Evolutionary conservation across 1,140 invertebrate species (phyloP), one percentile per base, ranked within the genome.

Genomic region (Leguminivora glycinivorella): DNA sequence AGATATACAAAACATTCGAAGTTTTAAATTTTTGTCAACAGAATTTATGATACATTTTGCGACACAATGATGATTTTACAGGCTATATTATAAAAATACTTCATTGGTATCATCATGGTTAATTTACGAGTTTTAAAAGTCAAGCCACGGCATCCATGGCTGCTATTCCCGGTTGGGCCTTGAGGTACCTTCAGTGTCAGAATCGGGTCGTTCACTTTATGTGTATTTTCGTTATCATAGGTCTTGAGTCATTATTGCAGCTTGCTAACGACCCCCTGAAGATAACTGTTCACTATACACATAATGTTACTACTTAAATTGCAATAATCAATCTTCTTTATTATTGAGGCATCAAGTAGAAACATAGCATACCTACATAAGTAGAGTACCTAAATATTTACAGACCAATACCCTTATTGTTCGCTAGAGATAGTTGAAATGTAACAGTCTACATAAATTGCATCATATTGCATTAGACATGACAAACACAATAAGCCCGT

Each of bases 11-110:
- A n/a, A n/a, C n/a, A n/a, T n/a, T n/a, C n/a, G n/a, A n/a, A n/a
- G n/a, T n/a, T n/a, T n/a, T n/a, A n/a, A n/a, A n/a, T n/a, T n/a
- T n/a, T n/a, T n/a, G n/a, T n/a, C n/a, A n/a, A n/a, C n/a, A n/a
- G n/a, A n/a, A n/a, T n/a, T n/a, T n/a, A n/a, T n/a, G n/a, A n/a
- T n/a, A n/a, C n/a, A n/a, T n/a, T 4, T 14, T 38, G 34, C 34
- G 12, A 14, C 1, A 38, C 10, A 34, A 12, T 12, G 31, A 38
- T 12, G 14, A 2, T 38, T 34, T 71, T 71, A 63, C 31, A 52
- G 22, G 22, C 60, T 26, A 17, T 29, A 72, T 58, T 29, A n/a
- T n/a, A n/a, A 75, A 72, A 68, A 75, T 43, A 43, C 4, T 2
- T 3, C 40, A 14, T 43, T 43, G 12, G 1, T 14, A 9, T n/a